phyloP scores from a whole-genome alignment of 2,113 vertebrate species.

The Cyanistes caeruleus region DNA sequence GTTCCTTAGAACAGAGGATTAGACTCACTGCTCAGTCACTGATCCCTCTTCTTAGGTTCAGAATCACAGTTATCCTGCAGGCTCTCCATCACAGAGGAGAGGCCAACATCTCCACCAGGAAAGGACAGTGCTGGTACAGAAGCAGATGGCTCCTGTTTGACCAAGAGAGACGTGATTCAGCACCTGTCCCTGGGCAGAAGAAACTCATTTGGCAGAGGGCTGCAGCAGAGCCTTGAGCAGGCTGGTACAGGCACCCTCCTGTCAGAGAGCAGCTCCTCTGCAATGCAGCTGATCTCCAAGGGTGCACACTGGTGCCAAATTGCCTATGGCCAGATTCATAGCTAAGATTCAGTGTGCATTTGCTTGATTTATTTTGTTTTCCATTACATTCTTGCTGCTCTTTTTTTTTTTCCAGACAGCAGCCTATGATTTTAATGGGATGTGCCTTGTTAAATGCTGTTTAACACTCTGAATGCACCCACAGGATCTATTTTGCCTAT shows the following conservation, averaged over 20 bases:
- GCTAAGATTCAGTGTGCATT: constrained; percentile 26
- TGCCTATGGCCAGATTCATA: constrained; percentile 22
- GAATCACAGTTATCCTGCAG: not conserved
- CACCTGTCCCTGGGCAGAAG: constrained; percentile 22
- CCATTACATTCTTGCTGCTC: not conserved
- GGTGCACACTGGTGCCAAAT: constrained; percentile 28
- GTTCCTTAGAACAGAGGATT: not conserved
- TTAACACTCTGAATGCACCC: not conserved
- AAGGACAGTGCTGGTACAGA: not conserved
- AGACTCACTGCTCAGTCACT: not conserved
- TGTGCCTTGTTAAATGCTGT: constrained; percentile 19
- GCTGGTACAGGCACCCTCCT: not conserved
- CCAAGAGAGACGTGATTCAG: constrained; percentile 20
- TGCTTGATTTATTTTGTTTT: constrained; percentile 51
- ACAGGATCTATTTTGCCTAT: not conserved
- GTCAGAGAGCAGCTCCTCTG: constrained; percentile 19
- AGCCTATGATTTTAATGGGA: not conserved
- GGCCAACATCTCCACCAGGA: not conserved
- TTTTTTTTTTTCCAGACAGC: not conserved
- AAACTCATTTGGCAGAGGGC: not conserved
- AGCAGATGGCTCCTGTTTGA: constrained; percentile 38
- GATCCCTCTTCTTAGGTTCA: not conserved
- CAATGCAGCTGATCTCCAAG: constrained; percentile 56
- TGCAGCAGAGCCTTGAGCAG: constrained; percentile 13
- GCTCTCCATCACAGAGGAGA: not conserved